Evolutionary conservation across 2,888 invertebrate genomes (phyloP), one percentile per base, ranked within the genome.

Genomic region (Brenthis daphne): DNA sequence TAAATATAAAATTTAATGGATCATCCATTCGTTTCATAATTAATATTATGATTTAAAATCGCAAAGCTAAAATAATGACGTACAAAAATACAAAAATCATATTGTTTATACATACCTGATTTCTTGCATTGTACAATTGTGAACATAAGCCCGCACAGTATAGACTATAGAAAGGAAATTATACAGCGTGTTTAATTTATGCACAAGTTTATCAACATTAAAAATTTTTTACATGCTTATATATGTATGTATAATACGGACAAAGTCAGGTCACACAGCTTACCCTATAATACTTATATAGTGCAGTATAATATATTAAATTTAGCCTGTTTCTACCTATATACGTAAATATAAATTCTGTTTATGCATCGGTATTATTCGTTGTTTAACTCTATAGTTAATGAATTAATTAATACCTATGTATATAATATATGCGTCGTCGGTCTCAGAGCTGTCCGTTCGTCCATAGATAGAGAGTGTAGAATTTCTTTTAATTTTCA

Each of bases 231-330:
- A 11, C 0, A 11, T 8, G 1, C 37, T 8, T 11, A 29, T 24
- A 29, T n/a, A 47, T 29, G 12, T 24, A 24, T 20, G 4, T 24
- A 57, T 60, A 50, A 29, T 50, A 60, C 6, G 50, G 60, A 50
- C 60, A 60, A 50, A 60, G 60, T 60, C 60, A 60, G 60, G 60
- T 60, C 24, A 60, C 48, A 60, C 11, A 60, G 60, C 60, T 60
- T 60, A 60, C 1, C 29, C 29, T 50, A 60, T 60, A 29, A 60
- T 16, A n/a, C 37, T 43, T 43, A 43, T 50, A 29, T 3, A 50
- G 50, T 60, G 60, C 58, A 5, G 29, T 29, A 58, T 37, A 37
- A 37, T 16, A 60, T 60, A 29, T 50, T 37, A 16, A 12, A 57
- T 43, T 29, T 60, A 50, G 48, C 11, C 48, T n/a, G 48, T 29